These are phyloP conservation scores for Malurus melanocephalus DNA, from an alignment of 2,113 vertebrate species.

Conservation along the genomic window DNA sequence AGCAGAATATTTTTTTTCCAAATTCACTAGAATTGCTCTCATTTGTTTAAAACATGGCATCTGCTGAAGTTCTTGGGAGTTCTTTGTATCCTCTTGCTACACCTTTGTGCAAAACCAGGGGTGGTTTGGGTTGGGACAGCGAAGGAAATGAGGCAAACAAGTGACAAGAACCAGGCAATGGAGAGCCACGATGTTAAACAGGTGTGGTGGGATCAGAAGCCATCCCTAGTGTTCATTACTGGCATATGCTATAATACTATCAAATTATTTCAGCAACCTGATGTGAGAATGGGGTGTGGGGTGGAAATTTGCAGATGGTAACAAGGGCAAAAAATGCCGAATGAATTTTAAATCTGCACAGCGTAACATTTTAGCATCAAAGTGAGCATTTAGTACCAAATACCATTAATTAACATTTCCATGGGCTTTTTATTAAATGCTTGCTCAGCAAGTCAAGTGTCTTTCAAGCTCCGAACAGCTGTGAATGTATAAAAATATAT, in stretches of 20 bases:
- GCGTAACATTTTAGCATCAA: conserved; percentile 61
- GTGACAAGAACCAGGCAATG: neutral
- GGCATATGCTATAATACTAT: conserved; percentile 34
- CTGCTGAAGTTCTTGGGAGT: neutral
- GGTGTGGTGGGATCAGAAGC: conserved; percentile 37
- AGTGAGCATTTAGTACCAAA: conserved; percentile 68
- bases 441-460: conserved; percentile 67
- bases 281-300: conserved; percentile 60
- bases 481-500: conserved; percentile 67
- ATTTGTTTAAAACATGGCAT: neutral
- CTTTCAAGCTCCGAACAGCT: conserved; percentile 58
- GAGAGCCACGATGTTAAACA: neutral
- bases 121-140: neutral
- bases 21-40: neutral
- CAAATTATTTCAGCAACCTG: conserved; percentile 56
- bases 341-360: conserved; percentile 56
- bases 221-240: conserved; percentile 11
- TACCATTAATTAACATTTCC: conserved; percentile 67
- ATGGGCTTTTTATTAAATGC: conserved; percentile 63
- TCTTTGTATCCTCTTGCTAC: neutral
- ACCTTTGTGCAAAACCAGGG: neutral
- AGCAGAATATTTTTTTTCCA: neutral
- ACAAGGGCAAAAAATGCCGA: conserved; percentile 57
- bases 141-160: neutral
- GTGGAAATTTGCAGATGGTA: conserved; percentile 58